A percentile compares a stretch with the other conserved stretches of the same genome.
phyloP scores from a whole-genome alignment of 2,113 vertebrate species.

The Trichomycterus rosablanca region DNA sequence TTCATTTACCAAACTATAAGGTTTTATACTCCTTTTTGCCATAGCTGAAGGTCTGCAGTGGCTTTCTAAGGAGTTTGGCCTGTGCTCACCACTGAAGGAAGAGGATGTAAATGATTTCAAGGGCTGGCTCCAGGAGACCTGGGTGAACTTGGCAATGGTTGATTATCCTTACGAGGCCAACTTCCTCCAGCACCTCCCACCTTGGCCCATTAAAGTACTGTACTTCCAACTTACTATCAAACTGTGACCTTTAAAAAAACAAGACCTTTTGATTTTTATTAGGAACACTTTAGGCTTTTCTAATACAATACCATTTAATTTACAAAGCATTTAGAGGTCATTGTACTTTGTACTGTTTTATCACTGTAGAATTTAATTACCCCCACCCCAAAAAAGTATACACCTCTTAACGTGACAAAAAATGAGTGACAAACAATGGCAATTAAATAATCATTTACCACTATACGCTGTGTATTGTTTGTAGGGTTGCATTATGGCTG shows the following conservation, averaged over 20 bases:
- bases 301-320: not conserved
- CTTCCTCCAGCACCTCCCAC: slow-evolving; percentile 88
- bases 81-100: slow-evolving; percentile 76
- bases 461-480: no score
- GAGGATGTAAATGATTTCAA: slow-evolving; percentile 70
- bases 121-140: slow-evolving; percentile 86
- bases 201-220: slow-evolving; percentile 88
- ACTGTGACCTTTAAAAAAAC: slow-evolving; percentile 16
- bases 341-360: no score
- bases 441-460: no score
- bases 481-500: no score
- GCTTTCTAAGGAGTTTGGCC: slow-evolving; percentile 76
- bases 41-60: slow-evolving; percentile 74
- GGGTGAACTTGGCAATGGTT: slow-evolving; percentile 93
- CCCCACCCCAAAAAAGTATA: no score
- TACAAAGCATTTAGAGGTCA: not conserved
- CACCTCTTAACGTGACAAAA: no score
- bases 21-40: not conserved
- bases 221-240: slow-evolving; percentile 11
- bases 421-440: no score
- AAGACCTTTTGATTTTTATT: slow-evolving; percentile 4
- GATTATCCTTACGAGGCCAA: slow-evolving; percentile 88
- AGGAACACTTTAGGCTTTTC: not conserved
- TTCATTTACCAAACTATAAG: no score
- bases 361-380: no score